Conservation (phyloP, 2,113 vertebrate genomes). For the Percopsis transmontana region DNA sequence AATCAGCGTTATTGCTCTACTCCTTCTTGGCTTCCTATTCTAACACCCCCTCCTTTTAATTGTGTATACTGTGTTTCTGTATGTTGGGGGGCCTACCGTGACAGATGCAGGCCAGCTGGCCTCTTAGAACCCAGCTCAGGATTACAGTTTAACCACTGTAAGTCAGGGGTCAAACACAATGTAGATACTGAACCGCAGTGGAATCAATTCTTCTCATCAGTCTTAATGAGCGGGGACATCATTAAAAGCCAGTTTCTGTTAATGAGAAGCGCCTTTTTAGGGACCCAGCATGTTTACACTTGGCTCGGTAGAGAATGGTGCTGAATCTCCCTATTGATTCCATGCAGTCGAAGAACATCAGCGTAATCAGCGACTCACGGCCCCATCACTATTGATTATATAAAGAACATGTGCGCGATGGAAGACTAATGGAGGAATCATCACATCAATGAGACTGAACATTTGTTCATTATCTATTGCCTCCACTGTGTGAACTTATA, state of each 20-base stretch:
- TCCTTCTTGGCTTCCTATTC: neutral
- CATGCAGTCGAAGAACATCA: slow-evolving; percentile 20
- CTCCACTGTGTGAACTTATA: neutral
- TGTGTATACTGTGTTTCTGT: neutral
- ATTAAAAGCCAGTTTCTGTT: slow-evolving; percentile 69
- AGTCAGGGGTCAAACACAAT: slow-evolving; percentile 54
- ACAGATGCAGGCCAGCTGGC: slow-evolving; percentile 36
- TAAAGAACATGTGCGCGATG: slow-evolving; percentile 2
- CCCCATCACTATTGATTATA: slow-evolving; percentile 32
- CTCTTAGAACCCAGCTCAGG: neutral
- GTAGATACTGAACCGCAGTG: slow-evolving; percentile 37
- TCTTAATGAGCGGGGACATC: slow-evolving; percentile 68
- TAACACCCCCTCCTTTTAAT: neutral
- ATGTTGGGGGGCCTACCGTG: slow-evolving; percentile 36
- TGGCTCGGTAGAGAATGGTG: slow-evolving; percentile 49
- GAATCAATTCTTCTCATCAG: slow-evolving; percentile 67
- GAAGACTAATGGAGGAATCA: neutral
- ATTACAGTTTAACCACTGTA: slow-evolving; percentile 59
- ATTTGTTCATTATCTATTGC: neutral
- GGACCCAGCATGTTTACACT: slow-evolving; percentile 43
- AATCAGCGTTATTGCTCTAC: too few relatives aligned
- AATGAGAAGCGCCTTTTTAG: slow-evolving; percentile 54
- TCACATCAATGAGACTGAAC: neutral
- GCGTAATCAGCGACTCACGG: slow-evolving; percentile 25
- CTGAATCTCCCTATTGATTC: slow-evolving; percentile 58